Conservation (phyloP, 1,140 invertebrate genomes). For the Asobara japonica region DNA sequence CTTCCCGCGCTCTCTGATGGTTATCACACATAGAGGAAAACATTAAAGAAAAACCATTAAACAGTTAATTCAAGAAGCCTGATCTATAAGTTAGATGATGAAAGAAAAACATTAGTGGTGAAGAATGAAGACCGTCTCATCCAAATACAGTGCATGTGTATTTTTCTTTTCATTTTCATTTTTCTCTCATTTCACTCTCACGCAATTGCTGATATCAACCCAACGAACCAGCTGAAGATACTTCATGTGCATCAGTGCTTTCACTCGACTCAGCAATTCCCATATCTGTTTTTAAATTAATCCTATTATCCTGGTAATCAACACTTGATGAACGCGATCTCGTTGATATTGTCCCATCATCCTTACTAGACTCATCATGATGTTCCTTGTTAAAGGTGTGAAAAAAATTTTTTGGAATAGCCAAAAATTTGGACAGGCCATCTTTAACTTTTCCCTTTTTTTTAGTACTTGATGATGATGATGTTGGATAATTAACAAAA, state of each 20-base stretch:
- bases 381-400: slow-evolving; percentile 58
- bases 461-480: slow-evolving; percentile 37
- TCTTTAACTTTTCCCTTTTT: slow-evolving; percentile 48
- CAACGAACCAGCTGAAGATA: not conserved
- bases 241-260: not conserved
- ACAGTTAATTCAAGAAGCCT: not conserved
- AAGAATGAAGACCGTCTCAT: not conserved
- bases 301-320: slow-evolving; percentile 34
- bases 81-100: not conserved
- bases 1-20: not conserved
- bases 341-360: slow-evolving; percentile 35
- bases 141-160: slow-evolving; percentile 4
- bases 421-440: slow-evolving; percentile 55
- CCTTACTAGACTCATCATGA: slow-evolving; percentile 29
- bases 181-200: slow-evolving; percentile 21
- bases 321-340: slow-evolving; percentile 52
- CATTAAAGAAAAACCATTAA: not conserved
- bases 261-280: not conserved
- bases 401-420: slow-evolving; percentile 59
- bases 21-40: not conserved
- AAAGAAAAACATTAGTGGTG: not conserved
- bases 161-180: too few relatives aligned
- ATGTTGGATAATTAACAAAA: slow-evolving; percentile 35
- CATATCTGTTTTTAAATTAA: not conserved
- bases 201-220: slow-evolving; percentile 24